Base-by-base conservation (phyloP, 1,140 invertebrate genomes). In the Stegodyphus dumicola region DNA sequence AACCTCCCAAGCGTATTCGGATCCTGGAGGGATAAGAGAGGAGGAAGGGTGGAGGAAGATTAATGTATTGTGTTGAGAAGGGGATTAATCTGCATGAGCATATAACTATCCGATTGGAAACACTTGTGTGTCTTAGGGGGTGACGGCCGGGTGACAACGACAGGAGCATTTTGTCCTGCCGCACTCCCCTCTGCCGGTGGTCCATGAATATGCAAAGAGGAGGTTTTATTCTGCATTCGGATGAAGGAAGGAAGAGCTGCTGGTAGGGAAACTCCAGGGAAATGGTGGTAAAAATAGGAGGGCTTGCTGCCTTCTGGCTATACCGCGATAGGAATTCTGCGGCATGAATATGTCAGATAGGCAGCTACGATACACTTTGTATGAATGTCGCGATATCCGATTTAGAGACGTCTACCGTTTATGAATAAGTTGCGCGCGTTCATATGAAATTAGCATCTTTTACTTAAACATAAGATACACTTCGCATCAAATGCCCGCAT, bases 51-150 rank as follows among this genome's bases (percentile, higher is more conserved):
- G 53, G 69, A 10, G 74, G 70, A 78, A 77, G 84, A 78, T 86
- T 86, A 86, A 86, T 86, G 84, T 76, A 86, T 77, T 78, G 84
- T 85, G 81, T 85, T 77, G 81, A 77, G 73, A 77, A 64, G 73
- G 75, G 84, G 84, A 86, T 86, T 86, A 86, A 86, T 86, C 84
- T 86, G 76, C 84, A 78, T 71, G 84, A 86, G 84, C 84, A 86
- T 73, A 78, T 86, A 86, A 86, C 75, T 77, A 78, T 85, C 76
- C 84, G 84, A 86, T 86, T 86, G 84, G 84, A 86, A 86, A 86
- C 84, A 86, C 84, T 86, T 86, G 84, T 86, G 84, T 71, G 69
- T 78, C 70, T 86, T 73, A 9, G 18, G 67, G 49, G 67, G 83
- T 33, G 33, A 33, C 33, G 3, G 33, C 33, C 33, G 33, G 84